Percentiles rank a stretch among this genome's conserved stretches.
Evolutionary conservation across 2,888 invertebrate genomes (phyloP).

Genomic region (Machimus atricapillus): DNA sequence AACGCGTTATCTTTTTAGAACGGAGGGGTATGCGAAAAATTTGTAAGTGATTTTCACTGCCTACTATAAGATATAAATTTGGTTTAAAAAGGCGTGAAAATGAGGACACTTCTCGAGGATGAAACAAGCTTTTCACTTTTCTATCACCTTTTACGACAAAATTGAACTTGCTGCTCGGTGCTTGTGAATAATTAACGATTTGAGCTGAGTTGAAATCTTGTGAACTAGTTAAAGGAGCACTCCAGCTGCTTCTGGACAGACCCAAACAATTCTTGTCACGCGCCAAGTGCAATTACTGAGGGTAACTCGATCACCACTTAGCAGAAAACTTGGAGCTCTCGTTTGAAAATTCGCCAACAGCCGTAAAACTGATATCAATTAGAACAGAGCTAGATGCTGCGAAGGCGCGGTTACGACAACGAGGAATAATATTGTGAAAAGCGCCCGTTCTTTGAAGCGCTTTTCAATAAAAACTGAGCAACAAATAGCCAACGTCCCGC

Average conservation of each 20-base stretch:
- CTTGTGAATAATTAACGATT: neutral
- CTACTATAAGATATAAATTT: neutral
- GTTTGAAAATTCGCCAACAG: neutral
- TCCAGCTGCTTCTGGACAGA: neutral
- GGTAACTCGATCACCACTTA: neutral
- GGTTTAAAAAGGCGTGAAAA: neutral
- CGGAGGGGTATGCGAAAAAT: neutral
- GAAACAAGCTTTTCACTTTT: neutral
- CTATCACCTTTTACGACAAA: neutral
- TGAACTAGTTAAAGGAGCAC: neutral
- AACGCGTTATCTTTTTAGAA: neutral
- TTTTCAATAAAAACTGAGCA: neutral
- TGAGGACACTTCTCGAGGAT: neutral
- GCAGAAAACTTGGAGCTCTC: neutral
- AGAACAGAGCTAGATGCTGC: neutral
- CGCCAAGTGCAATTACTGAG: neutral
- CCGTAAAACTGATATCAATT: slow-evolving; percentile 14
- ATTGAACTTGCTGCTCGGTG: neutral
- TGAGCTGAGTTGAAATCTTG: neutral
- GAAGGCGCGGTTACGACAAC: neutral
- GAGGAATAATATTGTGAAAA: neutral
- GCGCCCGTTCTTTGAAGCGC: neutral
- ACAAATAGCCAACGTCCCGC: slow-evolving; percentile 1
- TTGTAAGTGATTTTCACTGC: neutral
- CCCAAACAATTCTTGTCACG: neutral